Evolutionary conservation across 2,888 invertebrate species (phyloP).

Genomic region (Drosophila anomelani): DNA sequence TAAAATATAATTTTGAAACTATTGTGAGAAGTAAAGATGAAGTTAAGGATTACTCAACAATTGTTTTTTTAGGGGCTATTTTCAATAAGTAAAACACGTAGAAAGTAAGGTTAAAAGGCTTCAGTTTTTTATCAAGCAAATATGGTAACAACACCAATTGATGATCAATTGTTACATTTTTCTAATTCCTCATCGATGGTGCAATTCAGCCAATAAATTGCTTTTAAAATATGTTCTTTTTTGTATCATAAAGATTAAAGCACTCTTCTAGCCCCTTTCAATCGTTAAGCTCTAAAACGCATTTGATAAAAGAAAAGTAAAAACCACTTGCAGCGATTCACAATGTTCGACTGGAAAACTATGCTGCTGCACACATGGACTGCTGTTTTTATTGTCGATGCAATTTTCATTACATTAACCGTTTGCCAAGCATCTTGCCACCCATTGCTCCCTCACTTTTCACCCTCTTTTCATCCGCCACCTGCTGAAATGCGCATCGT

Average conservation of each 20-base stretch:
- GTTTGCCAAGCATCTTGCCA: slow-evolving; percentile 51
- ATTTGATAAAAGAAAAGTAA: slow-evolving; percentile 20
- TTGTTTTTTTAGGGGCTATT: too few species aligned
- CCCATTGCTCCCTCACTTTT: slow-evolving; percentile 7
- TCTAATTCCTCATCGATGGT: neutral
- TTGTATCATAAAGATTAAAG: neutral
- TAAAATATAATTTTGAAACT: neutral
- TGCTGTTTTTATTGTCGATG: slow-evolving; percentile 69
- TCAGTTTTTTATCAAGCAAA: too few species aligned
- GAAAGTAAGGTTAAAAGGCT: neutral
- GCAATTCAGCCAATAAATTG: neutral
- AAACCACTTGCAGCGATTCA: slow-evolving; percentile 52
- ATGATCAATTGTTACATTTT: too few species aligned
- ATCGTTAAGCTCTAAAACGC: slow-evolving; percentile 56
- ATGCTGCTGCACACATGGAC: slow-evolving; percentile 52
- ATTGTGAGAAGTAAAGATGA: neutral
- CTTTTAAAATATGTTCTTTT: neutral
- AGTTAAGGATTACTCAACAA: too few species aligned
- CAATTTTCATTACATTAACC: slow-evolving; percentile 79
- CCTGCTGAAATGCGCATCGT: slow-evolving; percentile 42
- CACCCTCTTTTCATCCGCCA: neutral
- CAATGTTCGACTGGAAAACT: slow-evolving; percentile 8
- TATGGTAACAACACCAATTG: too few species aligned
- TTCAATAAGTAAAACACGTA: too few species aligned
- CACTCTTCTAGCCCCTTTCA: slow-evolving; percentile 30